These are phyloP conservation scores for Napeogenes inachia DNA, from an alignment of 2,888 invertebrate genomes.

Conservation along the genomic window DNA sequence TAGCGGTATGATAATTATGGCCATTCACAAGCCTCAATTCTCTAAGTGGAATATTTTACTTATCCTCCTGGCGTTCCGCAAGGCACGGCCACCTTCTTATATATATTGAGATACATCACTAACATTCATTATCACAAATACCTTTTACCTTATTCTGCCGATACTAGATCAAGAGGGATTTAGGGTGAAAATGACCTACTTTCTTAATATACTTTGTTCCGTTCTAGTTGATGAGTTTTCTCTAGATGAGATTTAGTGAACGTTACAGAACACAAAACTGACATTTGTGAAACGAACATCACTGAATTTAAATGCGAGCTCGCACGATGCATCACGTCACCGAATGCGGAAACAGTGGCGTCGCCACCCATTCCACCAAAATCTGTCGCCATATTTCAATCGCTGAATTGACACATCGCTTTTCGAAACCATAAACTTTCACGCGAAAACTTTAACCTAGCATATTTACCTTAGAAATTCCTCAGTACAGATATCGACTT, in stretches of 20 bases:
- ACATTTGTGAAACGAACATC: slow-evolving; percentile 44
- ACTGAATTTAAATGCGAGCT: slow-evolving; percentile 45
- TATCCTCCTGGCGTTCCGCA: slow-evolving; percentile 57
- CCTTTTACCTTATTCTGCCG: slow-evolving; percentile 28
- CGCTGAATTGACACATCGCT: slow-evolving; percentile 71
- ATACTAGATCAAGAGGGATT: slow-evolving; percentile 26
- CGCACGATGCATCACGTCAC: slow-evolving; percentile 52
- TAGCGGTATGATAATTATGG: slow-evolving; percentile 57
- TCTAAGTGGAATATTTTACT: slow-evolving; percentile 69
- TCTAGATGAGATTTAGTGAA: slow-evolving; percentile 38
- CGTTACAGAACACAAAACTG: slow-evolving; percentile 34
- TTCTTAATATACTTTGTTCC: slow-evolving; percentile 27
- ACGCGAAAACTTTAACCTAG: slow-evolving; percentile 70
- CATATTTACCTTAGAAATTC: slow-evolving; percentile 72
- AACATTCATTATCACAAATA: slow-evolving; percentile 49
- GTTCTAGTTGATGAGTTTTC: slow-evolving; percentile 42
- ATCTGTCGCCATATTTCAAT: slow-evolving; percentile 71
- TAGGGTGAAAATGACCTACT: slow-evolving; percentile 35
- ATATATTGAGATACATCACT: slow-evolving; percentile 62
- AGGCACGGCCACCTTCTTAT: slow-evolving; percentile 62
- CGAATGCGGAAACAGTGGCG: slow-evolving; percentile 80
- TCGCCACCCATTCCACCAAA: slow-evolving; percentile 59
- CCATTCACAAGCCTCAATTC: slow-evolving; percentile 60
- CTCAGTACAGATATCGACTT: slow-evolving; percentile 61
- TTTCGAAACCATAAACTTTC: slow-evolving; percentile 63